Base-by-base conservation (phyloP, 2,888 invertebrate species). In the Eupithecia exiguata region DNA sequence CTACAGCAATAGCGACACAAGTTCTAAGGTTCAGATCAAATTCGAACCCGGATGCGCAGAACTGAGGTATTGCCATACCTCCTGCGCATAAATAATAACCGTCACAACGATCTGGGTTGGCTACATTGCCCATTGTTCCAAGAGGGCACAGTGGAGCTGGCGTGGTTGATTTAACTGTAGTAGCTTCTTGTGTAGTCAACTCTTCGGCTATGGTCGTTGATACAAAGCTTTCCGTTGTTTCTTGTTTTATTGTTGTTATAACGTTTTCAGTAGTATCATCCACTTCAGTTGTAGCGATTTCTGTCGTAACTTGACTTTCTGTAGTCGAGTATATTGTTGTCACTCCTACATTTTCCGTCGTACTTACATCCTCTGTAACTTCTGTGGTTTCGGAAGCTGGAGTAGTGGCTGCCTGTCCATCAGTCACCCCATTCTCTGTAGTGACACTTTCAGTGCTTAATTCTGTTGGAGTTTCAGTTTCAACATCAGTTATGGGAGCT, bases 21-120 rank as follows among this genome's bases (percentile, higher is more conserved):
- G 84, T 85, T 72, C 69, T 74, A 9, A 69, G 30, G 18, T 58
- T 71, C 36, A 77, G 75, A 74, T 86, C 84, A 69, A 83, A 84
- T 74, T 87, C 84, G 6, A 81, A 79, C 4, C 85, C 86, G 1
- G 77, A 75, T 0, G 78, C 72, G 65, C 88, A 88, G 43, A 46
- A 75, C 43, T 81, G 67, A 7, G 70, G 76, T n/a, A 84, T 66
- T 0, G 80, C 70, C 0, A 67, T 66, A 0, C 83, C 83, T 9
- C 74, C 75, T 7, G 77, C 67, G 49, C 86, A 86, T 68, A 84
- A 74, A 62, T 76, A 83, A 66, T 81, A 86, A 0, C 75, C 70
- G 7, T 78, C 70, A 69, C 81, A 81, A 9, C 67, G 18, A 10
- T 76, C 73, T 49, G 77, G 80, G 38, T 81, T 75, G 0, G 81